Percentiles rank a stretch among this genome's conserved stretches.
phyloP scores from a whole-genome alignment of 2,797 vertebrate genomes.

The Lates japonicus region DNA sequence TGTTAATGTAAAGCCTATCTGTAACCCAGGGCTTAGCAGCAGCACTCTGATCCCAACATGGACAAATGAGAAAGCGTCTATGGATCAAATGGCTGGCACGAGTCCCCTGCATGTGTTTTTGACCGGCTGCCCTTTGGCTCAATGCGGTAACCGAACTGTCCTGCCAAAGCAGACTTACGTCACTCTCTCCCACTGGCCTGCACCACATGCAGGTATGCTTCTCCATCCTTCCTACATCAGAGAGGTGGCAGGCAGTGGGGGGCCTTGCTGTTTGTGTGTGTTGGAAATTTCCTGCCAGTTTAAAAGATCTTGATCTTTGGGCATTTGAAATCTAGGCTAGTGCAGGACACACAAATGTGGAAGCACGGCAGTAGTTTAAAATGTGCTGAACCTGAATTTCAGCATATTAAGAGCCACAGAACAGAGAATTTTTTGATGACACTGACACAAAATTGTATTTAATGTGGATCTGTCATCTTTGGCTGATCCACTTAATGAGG shows the following conservation, averaged over 20 bases:
- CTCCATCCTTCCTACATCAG: conserved; percentile 32
- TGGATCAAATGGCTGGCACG: conserved; percentile 61
- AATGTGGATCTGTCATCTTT: background rate
- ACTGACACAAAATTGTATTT: background rate
- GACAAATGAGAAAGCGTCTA: conserved; percentile 48
- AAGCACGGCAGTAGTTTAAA: background rate
- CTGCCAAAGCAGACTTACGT: conserved; percentile 75
- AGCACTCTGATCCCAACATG: conserved; percentile 36
- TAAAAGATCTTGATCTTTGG: background rate
- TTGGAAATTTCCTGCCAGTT: conserved; percentile 14
- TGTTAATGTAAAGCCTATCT: conserved; percentile 16
- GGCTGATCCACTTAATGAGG: background rate
- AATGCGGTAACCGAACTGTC: conserved; percentile 56
- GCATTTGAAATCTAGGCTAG: conserved; percentile 9
- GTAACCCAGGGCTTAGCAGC: conserved; percentile 16
- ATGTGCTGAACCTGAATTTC: background rate
- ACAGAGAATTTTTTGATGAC: background rate
- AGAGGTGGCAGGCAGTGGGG: conserved; percentile 46
- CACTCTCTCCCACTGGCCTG: conserved; percentile 64
- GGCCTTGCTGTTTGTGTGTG: conserved; percentile 20
- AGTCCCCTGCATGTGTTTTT: conserved; percentile 61
- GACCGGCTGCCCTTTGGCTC: conserved; percentile 76
- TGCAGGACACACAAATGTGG: background rate
- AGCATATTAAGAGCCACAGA: background rate
- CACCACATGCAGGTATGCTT: conserved; percentile 63